phyloP scores from a whole-genome alignment of 2,113 vertebrate species.

The Nycticebus coucang region DNA sequence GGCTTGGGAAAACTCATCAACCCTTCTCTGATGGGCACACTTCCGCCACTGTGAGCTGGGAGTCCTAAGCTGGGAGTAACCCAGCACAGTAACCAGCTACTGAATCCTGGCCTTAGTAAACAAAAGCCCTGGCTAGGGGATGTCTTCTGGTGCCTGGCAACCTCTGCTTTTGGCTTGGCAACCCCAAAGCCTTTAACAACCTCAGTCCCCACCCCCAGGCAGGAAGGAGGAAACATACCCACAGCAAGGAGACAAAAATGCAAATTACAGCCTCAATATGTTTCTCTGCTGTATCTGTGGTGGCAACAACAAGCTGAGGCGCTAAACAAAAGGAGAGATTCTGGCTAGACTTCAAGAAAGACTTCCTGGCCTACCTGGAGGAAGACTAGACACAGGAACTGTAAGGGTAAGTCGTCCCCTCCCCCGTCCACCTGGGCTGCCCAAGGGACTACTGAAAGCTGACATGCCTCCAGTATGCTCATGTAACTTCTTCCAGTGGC shows the following conservation, averaged over 20 bases:
- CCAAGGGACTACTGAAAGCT: neutral
- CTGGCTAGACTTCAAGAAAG: neutral
- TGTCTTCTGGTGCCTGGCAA: slow-evolving; percentile 58
- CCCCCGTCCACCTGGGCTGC: neutral
- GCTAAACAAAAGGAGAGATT: neutral
- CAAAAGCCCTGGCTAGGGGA: slow-evolving; percentile 35
- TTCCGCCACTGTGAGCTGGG: neutral
- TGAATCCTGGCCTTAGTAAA: slow-evolving; percentile 1
- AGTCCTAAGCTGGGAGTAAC: neutral
- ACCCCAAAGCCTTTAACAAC: slow-evolving; percentile 13
- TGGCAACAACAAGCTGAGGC: neutral
- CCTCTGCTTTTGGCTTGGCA: slow-evolving; percentile 37
- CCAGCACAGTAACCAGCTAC: neutral
- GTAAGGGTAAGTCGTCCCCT: neutral
- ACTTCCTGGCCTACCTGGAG: neutral
- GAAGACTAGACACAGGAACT: neutral
- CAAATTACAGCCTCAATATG: neutral
- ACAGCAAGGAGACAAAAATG: neutral
- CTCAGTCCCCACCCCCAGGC: neutral
- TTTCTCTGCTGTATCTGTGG: neutral
- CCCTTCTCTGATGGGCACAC: neutral
- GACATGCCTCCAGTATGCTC: neutral
- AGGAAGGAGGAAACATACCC: slow-evolving; percentile 19
- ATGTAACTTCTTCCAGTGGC: neutral
- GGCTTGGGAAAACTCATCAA: neutral